Percentiles rank a stretch among this genome's conserved stretches.
Conservation (phyloP, 1,140 invertebrate genomes). For the Ostrea denselamellosa region DNA sequence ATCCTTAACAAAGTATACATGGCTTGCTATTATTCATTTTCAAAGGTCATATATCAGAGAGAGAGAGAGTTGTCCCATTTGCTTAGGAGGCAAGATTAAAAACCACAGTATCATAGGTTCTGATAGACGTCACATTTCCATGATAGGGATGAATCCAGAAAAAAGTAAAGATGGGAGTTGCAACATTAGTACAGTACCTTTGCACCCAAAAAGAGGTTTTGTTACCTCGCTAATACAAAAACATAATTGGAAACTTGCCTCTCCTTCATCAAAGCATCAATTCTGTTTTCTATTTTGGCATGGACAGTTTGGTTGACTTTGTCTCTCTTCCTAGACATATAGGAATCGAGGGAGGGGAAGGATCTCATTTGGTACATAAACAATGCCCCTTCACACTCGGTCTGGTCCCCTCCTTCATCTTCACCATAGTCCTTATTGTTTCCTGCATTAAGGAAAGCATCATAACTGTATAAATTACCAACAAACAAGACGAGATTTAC, state of each 20-base stretch:
- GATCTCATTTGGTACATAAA: constrained; percentile 69
- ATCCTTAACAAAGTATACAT: constrained; percentile 57
- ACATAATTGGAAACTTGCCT: constrained; percentile 59
- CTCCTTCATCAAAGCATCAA: constrained; percentile 68
- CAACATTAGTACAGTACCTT: not conserved
- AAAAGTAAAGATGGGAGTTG: too few species aligned
- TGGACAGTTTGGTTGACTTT: constrained; percentile 59
- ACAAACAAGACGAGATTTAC: too few species aligned
- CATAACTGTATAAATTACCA: not conserved
- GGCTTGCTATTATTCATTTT: not conserved
- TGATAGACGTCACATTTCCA: too few species aligned
- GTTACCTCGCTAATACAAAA: too few species aligned
- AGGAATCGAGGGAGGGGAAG: constrained; percentile 70
- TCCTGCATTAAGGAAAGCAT: not conserved
- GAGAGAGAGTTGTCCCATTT: not conserved
- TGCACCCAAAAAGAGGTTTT: not conserved
- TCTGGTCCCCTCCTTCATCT: constrained; percentile 50
- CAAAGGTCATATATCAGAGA: not conserved
- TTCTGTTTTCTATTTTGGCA: constrained; percentile 65
- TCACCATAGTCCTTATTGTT: constrained; percentile 49
- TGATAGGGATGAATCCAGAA: too few species aligned
- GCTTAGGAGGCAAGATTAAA: not conserved
- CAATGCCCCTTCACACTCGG: constrained; percentile 53
- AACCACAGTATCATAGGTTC: not conserved
- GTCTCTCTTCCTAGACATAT: constrained; percentile 60